Conservation (phyloP, 2,113 vertebrate species). For the Sterna hirundo region DNA sequence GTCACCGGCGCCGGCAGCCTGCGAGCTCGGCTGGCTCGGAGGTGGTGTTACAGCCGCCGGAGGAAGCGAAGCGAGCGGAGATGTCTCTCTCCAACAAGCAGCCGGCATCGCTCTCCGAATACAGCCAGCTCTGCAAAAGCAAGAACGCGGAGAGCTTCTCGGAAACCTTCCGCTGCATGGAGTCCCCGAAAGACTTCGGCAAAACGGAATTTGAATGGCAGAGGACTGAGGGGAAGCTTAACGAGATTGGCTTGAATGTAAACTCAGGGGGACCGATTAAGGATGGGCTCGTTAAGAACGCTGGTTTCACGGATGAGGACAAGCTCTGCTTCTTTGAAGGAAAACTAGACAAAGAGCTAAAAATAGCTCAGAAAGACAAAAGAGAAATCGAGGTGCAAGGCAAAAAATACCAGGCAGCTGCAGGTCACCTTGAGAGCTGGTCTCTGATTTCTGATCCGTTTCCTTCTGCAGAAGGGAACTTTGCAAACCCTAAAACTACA, state of each 20-base stretch:
- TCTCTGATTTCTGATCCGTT: constrained; percentile 60
- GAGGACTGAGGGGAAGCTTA: constrained; percentile 79
- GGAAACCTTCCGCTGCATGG: constrained; percentile 55
- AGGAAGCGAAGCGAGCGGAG: constrained; percentile 36
- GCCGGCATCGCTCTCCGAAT: constrained; percentile 77
- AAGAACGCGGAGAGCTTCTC: constrained; percentile 63
- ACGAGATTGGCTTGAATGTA: constrained; percentile 76
- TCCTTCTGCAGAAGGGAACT: constrained; percentile 20
- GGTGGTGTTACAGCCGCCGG: constrained; percentile 55
- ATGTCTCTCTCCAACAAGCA: constrained; percentile 87
- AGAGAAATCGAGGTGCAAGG: constrained; percentile 65
- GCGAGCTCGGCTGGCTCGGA: constrained; percentile 69
- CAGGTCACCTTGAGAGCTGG: constrained; percentile 76
- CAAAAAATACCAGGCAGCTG: constrained; percentile 59
- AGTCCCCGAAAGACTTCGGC: constrained; percentile 68
- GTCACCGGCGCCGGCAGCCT: constrained; percentile 68
- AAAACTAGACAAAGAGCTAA: constrained; percentile 78
- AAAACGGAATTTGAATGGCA: constrained; percentile 88
- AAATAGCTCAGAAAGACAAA: constrained; percentile 73
- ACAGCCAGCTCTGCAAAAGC: constrained; percentile 82
- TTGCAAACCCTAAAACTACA: constrained; percentile 29
- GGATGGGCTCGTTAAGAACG: constrained; percentile 70
- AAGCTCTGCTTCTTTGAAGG: constrained; percentile 90
- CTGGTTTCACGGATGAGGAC: constrained; percentile 89
- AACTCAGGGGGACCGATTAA: constrained; percentile 73